A percentile compares a stretch with the other conserved stretches of the same genome.
phyloP scores from a whole-genome alignment of 2,797 vertebrate species.

The Sebastes umbrosus region DNA sequence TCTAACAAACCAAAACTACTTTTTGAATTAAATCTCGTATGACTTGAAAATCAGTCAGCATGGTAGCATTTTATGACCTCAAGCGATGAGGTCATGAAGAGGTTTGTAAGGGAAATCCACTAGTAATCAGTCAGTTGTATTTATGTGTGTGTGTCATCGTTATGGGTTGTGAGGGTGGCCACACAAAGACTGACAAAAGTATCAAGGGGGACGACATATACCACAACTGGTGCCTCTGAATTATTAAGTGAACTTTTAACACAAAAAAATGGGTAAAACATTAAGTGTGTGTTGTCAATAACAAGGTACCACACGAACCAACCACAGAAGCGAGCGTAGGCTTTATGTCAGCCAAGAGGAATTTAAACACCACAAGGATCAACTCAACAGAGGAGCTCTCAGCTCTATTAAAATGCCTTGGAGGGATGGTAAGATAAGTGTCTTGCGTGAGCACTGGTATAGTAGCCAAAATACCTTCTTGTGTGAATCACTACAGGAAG shows the following conservation, averaged over 20 bases:
- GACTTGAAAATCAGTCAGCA: not conserved
- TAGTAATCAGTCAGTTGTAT: not conserved
- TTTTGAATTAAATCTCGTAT: not conserved
- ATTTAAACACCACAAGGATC: not conserved
- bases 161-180: not conserved
- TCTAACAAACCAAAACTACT: not conserved
- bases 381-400: constrained; percentile 2
- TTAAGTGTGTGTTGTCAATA: not conserved
- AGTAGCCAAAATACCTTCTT: constrained; percentile 9
- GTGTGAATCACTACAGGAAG: constrained; percentile 26
- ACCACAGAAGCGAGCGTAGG: not conserved
- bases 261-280: not conserved
- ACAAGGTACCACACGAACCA: not conserved
- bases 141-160: not conserved
- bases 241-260: not conserved
- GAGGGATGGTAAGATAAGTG: constrained; percentile 6
- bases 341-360: not conserved
- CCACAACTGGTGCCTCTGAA: not conserved
- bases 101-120: not conserved
- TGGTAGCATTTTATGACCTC: not conserved
- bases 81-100: not conserved
- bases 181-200: not conserved
- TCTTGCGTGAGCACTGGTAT: constrained; percentile 3
- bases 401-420: constrained; percentile 7
- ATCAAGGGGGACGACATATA: not conserved